Base-by-base conservation (phyloP, 2,797 vertebrate species). In the Mionectes olivaceus region DNA sequence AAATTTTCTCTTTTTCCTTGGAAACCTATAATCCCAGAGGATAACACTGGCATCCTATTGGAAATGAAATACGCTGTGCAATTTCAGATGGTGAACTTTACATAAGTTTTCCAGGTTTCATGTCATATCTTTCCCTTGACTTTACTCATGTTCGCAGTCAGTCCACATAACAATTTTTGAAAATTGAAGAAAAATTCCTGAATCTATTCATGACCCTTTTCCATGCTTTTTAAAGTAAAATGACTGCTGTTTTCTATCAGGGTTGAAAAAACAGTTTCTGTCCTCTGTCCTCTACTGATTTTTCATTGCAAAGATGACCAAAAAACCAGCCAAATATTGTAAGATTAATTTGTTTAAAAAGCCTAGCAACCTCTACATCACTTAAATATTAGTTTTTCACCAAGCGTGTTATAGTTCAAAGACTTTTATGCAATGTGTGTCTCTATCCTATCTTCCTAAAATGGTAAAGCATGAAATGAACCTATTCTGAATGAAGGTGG, bases 311-410 rank as follows among this genome's bases (percentile, higher is more conserved):
- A 70, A 83, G 17, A 47, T 25, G 7, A 32, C 15, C 4, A 41
- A 76, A 81, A 53, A 18, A 5, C 1, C 7, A 52, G 5, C 7
- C 19, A 39, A 37, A 55, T 49, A 63, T 37, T 57, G 2, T 49
- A 76, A 52, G 27, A 37, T 28, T 75, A 41, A 28, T 68, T 52
- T 14, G 5, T 53, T 81, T 63, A 4, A 61, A 67, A 67, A 87
- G 6, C 10, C 4, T 27, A 49, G 24, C 9, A 61, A 39, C 19
- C 27, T 91, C 65, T 88, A 10, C n/a, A n/a, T 90, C 35, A 32
- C 81, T 94, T 75, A 56, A 94, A 77, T 75, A 60, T 15, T 89
- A 61, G 19, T 65, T 95, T 89, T 96, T 94, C 43, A 79, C 30
- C 19, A 74, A 71, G 32, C 21, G 53, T 70, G 32, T 90, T 7